Conservation (phyloP, 2,888 invertebrate species). For the Lithodes maja region DNA sequence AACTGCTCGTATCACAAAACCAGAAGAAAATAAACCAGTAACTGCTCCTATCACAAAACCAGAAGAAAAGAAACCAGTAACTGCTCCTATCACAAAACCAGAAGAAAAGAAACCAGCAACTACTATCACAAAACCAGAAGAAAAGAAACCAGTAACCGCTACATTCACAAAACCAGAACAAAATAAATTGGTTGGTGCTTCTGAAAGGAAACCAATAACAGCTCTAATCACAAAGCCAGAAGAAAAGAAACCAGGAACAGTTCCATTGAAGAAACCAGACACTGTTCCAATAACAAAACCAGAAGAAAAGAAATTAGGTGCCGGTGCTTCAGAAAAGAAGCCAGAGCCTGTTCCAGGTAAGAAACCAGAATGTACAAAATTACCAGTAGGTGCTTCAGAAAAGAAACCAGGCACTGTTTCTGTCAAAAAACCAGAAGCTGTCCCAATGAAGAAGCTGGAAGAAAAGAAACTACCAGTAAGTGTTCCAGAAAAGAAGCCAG, state of each 20-base stretch:
- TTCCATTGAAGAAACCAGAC: not conserved
- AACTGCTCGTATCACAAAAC: not conserved
- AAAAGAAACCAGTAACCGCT: not conserved
- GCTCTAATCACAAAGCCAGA: not conserved
- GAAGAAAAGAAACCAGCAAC: conserved; percentile 26
- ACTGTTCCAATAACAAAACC: not conserved
- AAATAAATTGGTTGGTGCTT: no score
- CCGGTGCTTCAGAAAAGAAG: conserved; percentile 70
- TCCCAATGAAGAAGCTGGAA: not conserved
- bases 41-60: not conserved
- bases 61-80: not conserved
- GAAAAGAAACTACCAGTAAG: not conserved
- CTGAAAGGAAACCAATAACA: not conserved
- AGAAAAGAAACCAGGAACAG: not conserved
- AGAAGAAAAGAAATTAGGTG: conserved; percentile 63
- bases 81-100: not conserved
- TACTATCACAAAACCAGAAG: conserved; percentile 71
- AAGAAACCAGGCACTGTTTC: not conserved
- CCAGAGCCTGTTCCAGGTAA: not conserved
- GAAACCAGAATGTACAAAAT: not conserved
- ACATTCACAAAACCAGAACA: not conserved
- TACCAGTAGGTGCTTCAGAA: not conserved
- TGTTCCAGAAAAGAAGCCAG: not conserved
- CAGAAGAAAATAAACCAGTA: not conserved
- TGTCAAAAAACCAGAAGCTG: not conserved